phyloP scores from a whole-genome alignment of 2,888 invertebrate genomes.

The Drosophila prolongata region DNA sequence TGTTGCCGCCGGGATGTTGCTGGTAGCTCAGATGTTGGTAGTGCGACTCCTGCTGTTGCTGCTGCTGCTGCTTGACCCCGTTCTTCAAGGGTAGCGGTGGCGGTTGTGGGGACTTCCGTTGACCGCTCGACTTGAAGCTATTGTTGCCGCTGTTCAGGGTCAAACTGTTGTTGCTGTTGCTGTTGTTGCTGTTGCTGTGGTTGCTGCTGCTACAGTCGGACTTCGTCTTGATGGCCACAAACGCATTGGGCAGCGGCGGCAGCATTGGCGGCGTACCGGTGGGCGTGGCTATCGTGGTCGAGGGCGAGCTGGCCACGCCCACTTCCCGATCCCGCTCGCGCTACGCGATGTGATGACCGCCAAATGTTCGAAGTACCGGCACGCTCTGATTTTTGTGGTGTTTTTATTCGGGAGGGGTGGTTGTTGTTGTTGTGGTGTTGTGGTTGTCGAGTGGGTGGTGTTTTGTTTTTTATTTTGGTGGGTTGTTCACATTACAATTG shows the following conservation, averaged over 20 bases:
- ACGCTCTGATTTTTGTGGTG: slow-evolving; percentile 80
- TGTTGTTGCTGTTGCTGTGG: slow-evolving; percentile 50
- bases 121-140: slow-evolving; percentile 72
- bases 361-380: slow-evolving; percentile 85
- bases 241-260: slow-evolving; percentile 80
- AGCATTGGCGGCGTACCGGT: slow-evolving; percentile 79
- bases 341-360: slow-evolving; percentile 85
- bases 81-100: slow-evolving; percentile 79
- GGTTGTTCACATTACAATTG: slow-evolving; percentile 53
- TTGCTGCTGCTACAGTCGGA: slow-evolving; percentile 49
- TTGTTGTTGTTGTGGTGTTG: slow-evolving; percentile 32
- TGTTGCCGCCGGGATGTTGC: slow-evolving; percentile 76
- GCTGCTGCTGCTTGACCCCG: slow-evolving; percentile 58
- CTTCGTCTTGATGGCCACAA: slow-evolving; percentile 79
- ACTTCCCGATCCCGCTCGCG: slow-evolving; percentile 84
- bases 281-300: slow-evolving; percentile 71
- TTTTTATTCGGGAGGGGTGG: slow-evolving; percentile 29
- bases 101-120: slow-evolving; percentile 67
- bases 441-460: slow-evolving; percentile 40
- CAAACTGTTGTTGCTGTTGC: slow-evolving; percentile 68
- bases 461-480: slow-evolving; percentile 16
- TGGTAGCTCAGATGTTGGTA: slow-evolving; percentile 70
- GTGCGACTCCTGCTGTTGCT: slow-evolving; percentile 58
- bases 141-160: slow-evolving; percentile 67
- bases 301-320: slow-evolving; percentile 69